These are phyloP conservation scores for Andrena trimmerana DNA, from an alignment of 2,888 invertebrate genomes.

Conservation along the genomic window DNA sequence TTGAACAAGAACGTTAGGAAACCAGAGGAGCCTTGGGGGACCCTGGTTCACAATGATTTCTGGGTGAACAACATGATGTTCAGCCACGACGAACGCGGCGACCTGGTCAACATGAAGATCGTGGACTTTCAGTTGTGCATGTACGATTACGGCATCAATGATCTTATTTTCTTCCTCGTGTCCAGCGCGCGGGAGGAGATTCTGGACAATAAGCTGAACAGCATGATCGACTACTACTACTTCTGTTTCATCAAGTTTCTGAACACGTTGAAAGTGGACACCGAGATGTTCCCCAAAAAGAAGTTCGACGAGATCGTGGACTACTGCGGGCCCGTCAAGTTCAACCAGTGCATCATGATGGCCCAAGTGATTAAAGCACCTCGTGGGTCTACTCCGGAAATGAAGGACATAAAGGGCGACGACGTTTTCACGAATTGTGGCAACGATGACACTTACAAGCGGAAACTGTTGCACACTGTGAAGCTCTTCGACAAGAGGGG, in stretches of 20 bases:
- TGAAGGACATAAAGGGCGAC: slow-evolving; percentile 73
- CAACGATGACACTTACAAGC: slow-evolving; percentile 74
- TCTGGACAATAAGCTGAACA: slow-evolving; percentile 77
- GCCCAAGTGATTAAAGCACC: slow-evolving; percentile 82
- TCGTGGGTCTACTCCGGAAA: slow-evolving; percentile 73
- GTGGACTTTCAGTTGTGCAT: slow-evolving; percentile 82
- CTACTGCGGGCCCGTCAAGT: slow-evolving; percentile 76
- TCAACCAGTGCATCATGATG: slow-evolving; percentile 83
- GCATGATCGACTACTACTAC: slow-evolving; percentile 80
- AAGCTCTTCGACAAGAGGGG: slow-evolving; percentile 75
- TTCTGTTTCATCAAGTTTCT: slow-evolving; percentile 76
- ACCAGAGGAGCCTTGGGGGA: slow-evolving; percentile 78
- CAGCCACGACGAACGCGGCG: slow-evolving; percentile 69
- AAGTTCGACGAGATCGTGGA: slow-evolving; percentile 74
- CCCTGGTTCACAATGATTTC: slow-evolving; percentile 82
- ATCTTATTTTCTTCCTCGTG: slow-evolving; percentile 82
- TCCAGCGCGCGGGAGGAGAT: slow-evolving; percentile 79
- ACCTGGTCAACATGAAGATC: slow-evolving; percentile 80
- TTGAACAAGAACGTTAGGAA: not conserved
- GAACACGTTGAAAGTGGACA: slow-evolving; percentile 72
- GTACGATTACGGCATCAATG: slow-evolving; percentile 79
- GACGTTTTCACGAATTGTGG: slow-evolving; percentile 74
- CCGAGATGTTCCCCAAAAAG: slow-evolving; percentile 66
- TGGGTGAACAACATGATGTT: slow-evolving; percentile 85
- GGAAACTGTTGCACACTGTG: slow-evolving; percentile 78